Base-by-base conservation (phyloP, 2,797 vertebrate species). In the Onychomys arenicola region DNA sequence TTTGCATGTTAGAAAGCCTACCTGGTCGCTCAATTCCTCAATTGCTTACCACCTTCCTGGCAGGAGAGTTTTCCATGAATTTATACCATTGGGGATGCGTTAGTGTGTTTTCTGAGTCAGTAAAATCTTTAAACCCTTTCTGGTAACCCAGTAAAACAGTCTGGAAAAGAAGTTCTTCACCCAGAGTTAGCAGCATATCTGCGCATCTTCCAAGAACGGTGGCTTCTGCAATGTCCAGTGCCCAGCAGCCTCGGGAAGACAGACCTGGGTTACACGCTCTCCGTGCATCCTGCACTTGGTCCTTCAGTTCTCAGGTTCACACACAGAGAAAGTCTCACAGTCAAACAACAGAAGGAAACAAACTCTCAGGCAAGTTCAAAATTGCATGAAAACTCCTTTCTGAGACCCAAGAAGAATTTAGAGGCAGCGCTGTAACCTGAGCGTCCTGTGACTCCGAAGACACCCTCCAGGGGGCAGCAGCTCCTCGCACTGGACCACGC, bases 291-390 rank as follows among this genome's bases (percentile, higher is more conserved):
- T 88, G 21, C 29, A 34, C 34, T 34, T 46, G 0, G 4, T 43
- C 8, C 71, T 49, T 91, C 75, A 34, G 6, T 32, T 80, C 71
- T 67, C 49, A 32, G 19, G 19, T 32, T 81, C 67, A 73, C 46
- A 78, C n/a, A 52, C 10, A 69, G 43, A 11, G 21, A 78, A 91
- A 81, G 13, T n/a, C 37, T 90, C 23, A 71, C 16, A 6, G 17
- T 27, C 55, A 76, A 87, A 80, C 46, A 91, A 75, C 73, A 89
- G 75, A 95, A 87, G 65, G 87, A 91, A n/a, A 34, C 46, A 91
- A 76, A 77, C 43, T 59, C 61, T 80, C 40, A 25, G 43, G 52
- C 32, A 65, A 89, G 61, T 21, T 77, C 34, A 8, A 86, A 75
- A 59, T 59, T 49, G 65, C 29, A 69, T 0, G 91, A n/a, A 25